These are phyloP conservation scores for Heterodera schachtii DNA, from an alignment of 1,140 invertebrate genomes.

Conservation along the genomic window DNA sequence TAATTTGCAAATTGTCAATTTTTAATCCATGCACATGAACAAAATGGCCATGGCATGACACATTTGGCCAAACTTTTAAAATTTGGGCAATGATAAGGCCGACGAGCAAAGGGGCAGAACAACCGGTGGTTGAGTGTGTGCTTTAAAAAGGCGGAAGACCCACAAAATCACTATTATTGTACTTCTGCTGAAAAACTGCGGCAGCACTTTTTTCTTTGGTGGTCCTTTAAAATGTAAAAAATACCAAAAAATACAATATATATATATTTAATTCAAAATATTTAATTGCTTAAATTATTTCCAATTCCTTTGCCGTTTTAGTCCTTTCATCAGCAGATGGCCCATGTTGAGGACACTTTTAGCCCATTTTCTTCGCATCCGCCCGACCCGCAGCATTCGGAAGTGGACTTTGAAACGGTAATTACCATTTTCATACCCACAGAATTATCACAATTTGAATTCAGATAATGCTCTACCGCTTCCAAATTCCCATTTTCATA, in stretches of 20 bases:
- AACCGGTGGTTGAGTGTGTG: not conserved
- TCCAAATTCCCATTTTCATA: not conserved
- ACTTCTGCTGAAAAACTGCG: not conserved
- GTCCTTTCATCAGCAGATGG: not conserved
- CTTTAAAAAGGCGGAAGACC: not conserved
- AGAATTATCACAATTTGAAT: not conserved
- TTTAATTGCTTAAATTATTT: not conserved
- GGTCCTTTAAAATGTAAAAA: not conserved
- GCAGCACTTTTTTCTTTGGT: not conserved
- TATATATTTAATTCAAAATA: not conserved
- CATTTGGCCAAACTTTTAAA: constrained; percentile 4
- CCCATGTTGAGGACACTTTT: not conserved
- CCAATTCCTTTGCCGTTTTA: not conserved
- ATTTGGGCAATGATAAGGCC: not conserved
- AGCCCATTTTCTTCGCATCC: not conserved
- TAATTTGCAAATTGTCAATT: not conserved
- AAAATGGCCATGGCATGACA: not conserved
- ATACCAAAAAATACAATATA: not conserved
- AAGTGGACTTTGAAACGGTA: not conserved
- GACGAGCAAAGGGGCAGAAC: not conserved
- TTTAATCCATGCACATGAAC: not conserved
- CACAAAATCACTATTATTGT: no score
- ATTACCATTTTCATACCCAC: not conserved
- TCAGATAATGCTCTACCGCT: not conserved
- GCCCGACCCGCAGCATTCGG: not conserved